These are phyloP conservation scores for Platycheirus rosarum DNA, from an alignment of 2,888 invertebrate genomes.

Conservation along the genomic window DNA sequence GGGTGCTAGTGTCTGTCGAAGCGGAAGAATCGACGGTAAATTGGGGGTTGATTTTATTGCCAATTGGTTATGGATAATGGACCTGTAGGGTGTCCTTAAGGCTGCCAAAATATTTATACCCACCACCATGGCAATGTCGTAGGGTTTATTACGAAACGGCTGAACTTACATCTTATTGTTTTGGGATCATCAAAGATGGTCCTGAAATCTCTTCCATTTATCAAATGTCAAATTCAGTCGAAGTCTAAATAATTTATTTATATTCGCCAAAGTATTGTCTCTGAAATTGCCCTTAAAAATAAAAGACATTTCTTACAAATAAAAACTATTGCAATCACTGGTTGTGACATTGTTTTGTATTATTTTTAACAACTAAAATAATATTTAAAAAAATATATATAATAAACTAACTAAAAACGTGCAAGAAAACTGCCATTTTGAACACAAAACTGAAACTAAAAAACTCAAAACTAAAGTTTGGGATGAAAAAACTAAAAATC, in stretches of 20 bases:
- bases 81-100: slow-evolving; percentile 17
- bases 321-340: slow-evolving; percentile 50
- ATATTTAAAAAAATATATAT: background rate
- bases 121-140: background rate
- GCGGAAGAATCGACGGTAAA: slow-evolving; percentile 37
- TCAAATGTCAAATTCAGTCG: background rate
- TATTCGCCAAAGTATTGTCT: slow-evolving; percentile 18
- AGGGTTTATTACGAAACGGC: background rate
- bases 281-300: slow-evolving; percentile 10
- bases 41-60: slow-evolving; percentile 49
- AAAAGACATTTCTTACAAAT: slow-evolving; percentile 16
- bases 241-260: too few relatives aligned
- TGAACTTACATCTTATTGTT: background rate
- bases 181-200: background rate
- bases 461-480: slow-evolving; percentile 28
- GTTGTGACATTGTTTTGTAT: slow-evolving; percentile 51
- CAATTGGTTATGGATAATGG: slow-evolving; percentile 53
- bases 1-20: background rate
- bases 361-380: slow-evolving; percentile 20
- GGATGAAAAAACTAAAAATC: slow-evolving; percentile 18
- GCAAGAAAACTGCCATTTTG: slow-evolving; percentile 65
- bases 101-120: background rate
- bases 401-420: slow-evolving; percentile 50
- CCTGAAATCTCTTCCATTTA: background rate
- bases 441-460: slow-evolving; percentile 10